A percentile compares a stretch with the other conserved stretches of the same genome.
Conservation (phyloP, 2,113 vertebrate species). For the Crotalus helleri region DNA sequence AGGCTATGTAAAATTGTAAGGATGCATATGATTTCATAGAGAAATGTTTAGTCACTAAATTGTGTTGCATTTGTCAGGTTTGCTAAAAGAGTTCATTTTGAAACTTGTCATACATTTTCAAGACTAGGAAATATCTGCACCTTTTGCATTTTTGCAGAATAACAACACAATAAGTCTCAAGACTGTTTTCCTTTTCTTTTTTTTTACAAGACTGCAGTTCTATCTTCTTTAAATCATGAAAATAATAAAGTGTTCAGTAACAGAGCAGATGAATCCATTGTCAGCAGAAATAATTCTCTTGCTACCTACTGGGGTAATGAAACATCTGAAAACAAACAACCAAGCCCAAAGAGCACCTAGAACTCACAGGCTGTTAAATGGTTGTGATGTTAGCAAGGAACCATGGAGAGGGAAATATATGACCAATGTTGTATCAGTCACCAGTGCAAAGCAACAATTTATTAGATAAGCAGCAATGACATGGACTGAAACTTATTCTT, state of each 20-base stretch:
- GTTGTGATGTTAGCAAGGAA: background rate
- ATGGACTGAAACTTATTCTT: background rate
- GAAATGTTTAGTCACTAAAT: slow-evolving; percentile 23
- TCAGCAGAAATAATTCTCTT: slow-evolving; percentile 42
- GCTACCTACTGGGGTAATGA: background rate
- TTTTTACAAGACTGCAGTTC: slow-evolving; percentile 8
- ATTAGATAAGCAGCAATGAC: background rate
- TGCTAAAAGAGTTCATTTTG: slow-evolving; percentile 27
- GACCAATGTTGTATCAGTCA: slow-evolving; percentile 9
- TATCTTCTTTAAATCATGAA: slow-evolving; percentile 52
- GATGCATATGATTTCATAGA: slow-evolving; percentile 11
- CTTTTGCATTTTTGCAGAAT: slow-evolving; percentile 46
- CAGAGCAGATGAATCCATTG: slow-evolving; percentile 42
- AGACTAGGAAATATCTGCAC: slow-evolving; percentile 31
- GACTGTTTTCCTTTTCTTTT: background rate
- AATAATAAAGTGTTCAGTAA: slow-evolving; percentile 50
- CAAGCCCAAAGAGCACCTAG: background rate
- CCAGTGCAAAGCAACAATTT: background rate
- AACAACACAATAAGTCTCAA: slow-evolving; percentile 44
- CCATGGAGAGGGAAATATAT: background rate
- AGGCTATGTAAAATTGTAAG: slow-evolving; percentile 5
- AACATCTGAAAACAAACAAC: background rate
- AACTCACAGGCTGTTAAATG: background rate
- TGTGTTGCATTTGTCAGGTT: slow-evolving; percentile 11
- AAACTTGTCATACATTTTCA: slow-evolving; percentile 51